Base-by-base conservation (phyloP, 2,113 vertebrate genomes). In the Ramphastos sulfuratus region DNA sequence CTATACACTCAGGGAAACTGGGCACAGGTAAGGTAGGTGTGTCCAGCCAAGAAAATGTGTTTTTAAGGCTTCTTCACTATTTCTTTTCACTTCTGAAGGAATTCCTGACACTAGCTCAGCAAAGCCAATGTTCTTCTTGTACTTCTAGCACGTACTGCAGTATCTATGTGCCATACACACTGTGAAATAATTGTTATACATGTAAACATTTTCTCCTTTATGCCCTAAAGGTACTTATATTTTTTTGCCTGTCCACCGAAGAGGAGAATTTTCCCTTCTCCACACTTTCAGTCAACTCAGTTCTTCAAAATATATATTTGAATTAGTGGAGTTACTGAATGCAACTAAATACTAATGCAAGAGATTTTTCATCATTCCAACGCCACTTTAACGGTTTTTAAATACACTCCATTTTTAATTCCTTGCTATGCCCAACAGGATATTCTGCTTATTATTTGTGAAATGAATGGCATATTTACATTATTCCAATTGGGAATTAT, bases 401-500 rank as follows among this genome's bases (percentile, higher is more conserved):
- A 86, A 11, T 44, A 82, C 59, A 92, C 67, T 92, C 63, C 52
- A 37, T 74, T 88, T 96, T 96, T 93, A 95, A 93, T 85, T 95
- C 86, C 48, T 82, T 95, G n/a, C 65, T 44, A 75, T 42, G 67
- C 31, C 19, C 69, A 63, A 80, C 70, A 90, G 89, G 67, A 81
- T 82, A 90, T 87, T 93, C 61, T 85, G 54, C 77, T 80, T 89
- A 77, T 82, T 86, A 89, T 82, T 90, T 87, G 79, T 93, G 69
- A 96, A 95, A 92, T 55, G 28, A 61, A 94, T 54, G 48, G 63
- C 52, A 87, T 35, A 77, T 89, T 90, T 92, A 91, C 89, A 35
- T 77, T 93, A 82, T 82, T 90, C 67, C 91, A 84, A 82, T 39
- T 65, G 59, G 94, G 92, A 95, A 92, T 44, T 64, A 70, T 21